Conservation (phyloP, 2,113 vertebrate genomes). For the Thunnus maccoyii region DNA sequence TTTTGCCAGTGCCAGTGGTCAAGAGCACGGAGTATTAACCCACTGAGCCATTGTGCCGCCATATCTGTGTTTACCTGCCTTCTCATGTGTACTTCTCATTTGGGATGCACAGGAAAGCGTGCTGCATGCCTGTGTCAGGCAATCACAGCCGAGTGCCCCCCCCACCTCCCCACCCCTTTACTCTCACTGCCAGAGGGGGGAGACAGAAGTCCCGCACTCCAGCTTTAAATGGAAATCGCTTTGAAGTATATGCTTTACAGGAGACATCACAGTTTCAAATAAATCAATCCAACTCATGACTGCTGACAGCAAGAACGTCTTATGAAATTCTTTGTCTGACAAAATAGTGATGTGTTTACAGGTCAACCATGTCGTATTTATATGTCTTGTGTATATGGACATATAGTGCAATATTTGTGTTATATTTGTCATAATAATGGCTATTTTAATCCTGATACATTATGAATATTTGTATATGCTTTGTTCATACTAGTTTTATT, state of each 20-base stretch:
- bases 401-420: not conserved
- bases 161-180: too few species aligned
- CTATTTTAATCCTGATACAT: not conserved
- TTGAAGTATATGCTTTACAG: not conserved
- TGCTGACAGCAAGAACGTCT: not conserved
- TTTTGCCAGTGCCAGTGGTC: too few species aligned
- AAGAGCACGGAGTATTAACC: too few species aligned
- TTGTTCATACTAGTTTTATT: not conserved
- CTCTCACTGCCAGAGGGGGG: too few species aligned
- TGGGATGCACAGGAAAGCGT: too few species aligned
- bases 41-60: too few species aligned
- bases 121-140: too few species aligned
- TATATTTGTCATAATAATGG: not conserved
- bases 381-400: not conserved
- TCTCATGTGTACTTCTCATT: too few species aligned
- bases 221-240: constrained; percentile 14
- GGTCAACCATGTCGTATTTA: not conserved
- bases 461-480: not conserved
- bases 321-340: not conserved
- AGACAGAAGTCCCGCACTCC: not conserved
- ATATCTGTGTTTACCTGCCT: too few species aligned
- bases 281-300: not conserved
- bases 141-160: too few species aligned
- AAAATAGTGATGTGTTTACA: not conserved
- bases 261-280: not conserved